These are phyloP conservation scores for Drosophila colorata DNA, from an alignment of 2,888 invertebrate genomes.

Conservation along the genomic window DNA sequence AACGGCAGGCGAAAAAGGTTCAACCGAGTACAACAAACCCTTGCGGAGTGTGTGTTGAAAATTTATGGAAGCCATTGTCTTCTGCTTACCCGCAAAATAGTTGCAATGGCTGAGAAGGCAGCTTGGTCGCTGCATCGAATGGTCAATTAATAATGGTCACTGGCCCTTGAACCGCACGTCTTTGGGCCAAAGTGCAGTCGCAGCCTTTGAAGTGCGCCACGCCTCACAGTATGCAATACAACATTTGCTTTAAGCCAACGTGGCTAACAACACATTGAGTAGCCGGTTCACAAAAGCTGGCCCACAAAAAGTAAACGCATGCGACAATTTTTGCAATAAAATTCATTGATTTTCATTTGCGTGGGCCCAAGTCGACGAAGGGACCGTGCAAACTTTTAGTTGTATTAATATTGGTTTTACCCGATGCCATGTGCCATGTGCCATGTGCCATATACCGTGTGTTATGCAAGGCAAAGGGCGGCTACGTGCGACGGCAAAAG, in stretches of 20 bases:
- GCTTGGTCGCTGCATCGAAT: slow-evolving; percentile 62
- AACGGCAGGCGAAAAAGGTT: slow-evolving; percentile 49
- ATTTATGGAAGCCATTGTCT: slow-evolving; percentile 71
- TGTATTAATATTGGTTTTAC: slow-evolving; percentile 69
- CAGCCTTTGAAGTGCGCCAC: slow-evolving; percentile 14
- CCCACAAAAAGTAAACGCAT: slow-evolving; percentile 24
- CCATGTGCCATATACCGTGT: slow-evolving; percentile 34
- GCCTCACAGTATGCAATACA: slow-evolving; percentile 6
- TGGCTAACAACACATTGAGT: too few relatives aligned
- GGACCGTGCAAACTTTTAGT: slow-evolving; percentile 42
- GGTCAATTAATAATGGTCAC: slow-evolving; percentile 75
- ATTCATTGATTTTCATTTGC: slow-evolving; percentile 71
- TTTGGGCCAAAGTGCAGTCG: slow-evolving; percentile 36
- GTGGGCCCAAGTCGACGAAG: slow-evolving; percentile 7
- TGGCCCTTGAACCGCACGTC: slow-evolving; percentile 51
- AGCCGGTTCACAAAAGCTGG: too few relatives aligned
- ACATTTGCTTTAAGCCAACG: slow-evolving; percentile 20
- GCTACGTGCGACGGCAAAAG: slow-evolving; percentile 41
- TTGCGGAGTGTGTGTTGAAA: slow-evolving; percentile 7
- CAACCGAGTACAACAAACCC: slow-evolving; percentile 46
- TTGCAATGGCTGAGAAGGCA: slow-evolving; percentile 51
- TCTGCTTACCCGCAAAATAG: slow-evolving; percentile 60
- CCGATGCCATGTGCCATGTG: slow-evolving; percentile 31
- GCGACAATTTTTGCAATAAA: slow-evolving; percentile 57
- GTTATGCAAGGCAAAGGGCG: slow-evolving; percentile 34